Conservation (phyloP, 2,113 vertebrate genomes). For the Tiliqua scincoides region DNA sequence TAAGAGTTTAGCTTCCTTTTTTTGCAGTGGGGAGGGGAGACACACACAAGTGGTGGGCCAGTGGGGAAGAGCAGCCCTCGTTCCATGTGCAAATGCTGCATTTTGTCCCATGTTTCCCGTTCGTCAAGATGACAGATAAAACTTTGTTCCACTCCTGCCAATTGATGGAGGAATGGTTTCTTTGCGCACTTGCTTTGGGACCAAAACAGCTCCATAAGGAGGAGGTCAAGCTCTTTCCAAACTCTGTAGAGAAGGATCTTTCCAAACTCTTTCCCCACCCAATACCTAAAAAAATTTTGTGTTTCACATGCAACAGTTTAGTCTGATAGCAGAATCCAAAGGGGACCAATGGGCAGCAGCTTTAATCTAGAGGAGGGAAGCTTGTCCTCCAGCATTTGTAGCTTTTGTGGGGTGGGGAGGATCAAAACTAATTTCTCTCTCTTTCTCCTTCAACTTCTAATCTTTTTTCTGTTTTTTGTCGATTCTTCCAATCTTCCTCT, state of each 20-base stretch:
- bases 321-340: not conserved
- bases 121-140: not conserved
- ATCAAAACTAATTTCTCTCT: conserved; percentile 26
- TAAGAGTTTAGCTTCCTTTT: conserved; percentile 62
- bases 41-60: not conserved
- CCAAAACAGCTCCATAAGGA: too few species aligned
- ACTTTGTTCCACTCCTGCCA: not conserved
- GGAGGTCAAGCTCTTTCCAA: too few species aligned
- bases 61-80: not conserved
- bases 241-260: not conserved
- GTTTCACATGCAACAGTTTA: not conserved
- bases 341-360: not conserved
- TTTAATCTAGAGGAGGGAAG: not conserved
- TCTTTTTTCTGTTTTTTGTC: conserved; percentile 57
- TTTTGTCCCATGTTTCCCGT: too few species aligned
- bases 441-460: conserved; percentile 36
- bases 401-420: not conserved
- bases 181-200: not conserved
- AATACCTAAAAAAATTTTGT: too few species aligned
- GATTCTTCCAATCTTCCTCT: conserved; percentile 57
- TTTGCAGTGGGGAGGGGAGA: not conserved
- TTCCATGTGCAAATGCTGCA: not conserved
- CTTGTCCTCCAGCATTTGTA: not conserved
- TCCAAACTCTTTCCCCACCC: too few species aligned
- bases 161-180: not conserved